Base-by-base conservation (phyloP, 2,888 invertebrate genomes). In the Meloe dianella region DNA sequence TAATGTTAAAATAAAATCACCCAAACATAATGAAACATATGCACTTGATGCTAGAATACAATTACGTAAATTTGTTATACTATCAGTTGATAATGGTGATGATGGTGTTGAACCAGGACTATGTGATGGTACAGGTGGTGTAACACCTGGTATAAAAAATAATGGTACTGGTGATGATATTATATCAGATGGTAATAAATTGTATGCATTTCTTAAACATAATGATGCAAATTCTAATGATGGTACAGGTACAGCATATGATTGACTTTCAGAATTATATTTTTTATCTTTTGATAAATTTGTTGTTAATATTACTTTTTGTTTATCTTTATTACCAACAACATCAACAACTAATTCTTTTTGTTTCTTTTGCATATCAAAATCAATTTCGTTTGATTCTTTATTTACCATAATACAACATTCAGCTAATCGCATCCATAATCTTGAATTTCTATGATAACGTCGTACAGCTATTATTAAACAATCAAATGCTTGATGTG, bases 381-480 rank as follows among this genome's bases (percentile, higher is more conserved):
- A 88, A 79, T 90, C 89, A 38, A 85, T 79, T 75, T 88, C 88
- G 77, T 91, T 91, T 38, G 66, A 61, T 57, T 83, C 82, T 81
- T 87, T 87, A 72, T 87, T 84, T n/a, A 84, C 82, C 83, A 85
- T 86, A 57, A 96, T 92, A 81, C 96, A 96, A 79, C 97, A 96
- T 84, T 98, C 98, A 0, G 97, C 96, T 77, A 98, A 86, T 75
- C 97, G 88, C 65, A 96, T 85, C 97, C 98, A 98, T 51, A 98
- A 87, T 64, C 94, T 87, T 4, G 97, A 93, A 83, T 96, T 97
- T 75, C 92, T 91, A 69, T 94, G 94, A 78, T 93, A 94, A 66
- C 92, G 89, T 71, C 95, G 90, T 0, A 95, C 90, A 2, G 94
- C 94, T 82, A 95, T 92, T 14, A 94, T 90, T 56, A 97, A 88